Evolutionary conservation across 2,888 invertebrate genomes (phyloP).

Genomic region (Lordiphosa andalusiaca): DNA sequence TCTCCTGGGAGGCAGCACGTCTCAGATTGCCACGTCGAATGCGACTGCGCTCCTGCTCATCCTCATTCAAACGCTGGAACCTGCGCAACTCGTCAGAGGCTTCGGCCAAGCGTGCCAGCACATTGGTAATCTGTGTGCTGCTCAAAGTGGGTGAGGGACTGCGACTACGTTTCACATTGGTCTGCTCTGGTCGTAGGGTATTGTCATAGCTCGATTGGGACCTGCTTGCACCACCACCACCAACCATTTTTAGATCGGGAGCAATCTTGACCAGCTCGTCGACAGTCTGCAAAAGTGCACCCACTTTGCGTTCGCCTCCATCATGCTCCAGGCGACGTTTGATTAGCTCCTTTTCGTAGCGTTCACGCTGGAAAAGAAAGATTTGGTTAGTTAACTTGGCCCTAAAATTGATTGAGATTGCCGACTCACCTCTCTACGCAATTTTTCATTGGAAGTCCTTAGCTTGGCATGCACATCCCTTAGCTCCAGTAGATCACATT

Average conservation of each 20-base stretch:
- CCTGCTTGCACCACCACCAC: conserved; percentile 61
- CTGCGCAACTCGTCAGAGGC: conserved; percentile 86
- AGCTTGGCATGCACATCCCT: conserved; percentile 95
- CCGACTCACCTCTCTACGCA: conserved; percentile 85
- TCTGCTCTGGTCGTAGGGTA: conserved; percentile 74
- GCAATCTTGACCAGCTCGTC: conserved; percentile 89
- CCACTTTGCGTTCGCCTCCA: conserved; percentile 88
- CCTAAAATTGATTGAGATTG: too few relatives aligned
- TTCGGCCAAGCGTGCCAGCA: conserved; percentile 84
- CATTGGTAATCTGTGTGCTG: conserved; percentile 75
- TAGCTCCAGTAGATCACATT: conserved; percentile 92
- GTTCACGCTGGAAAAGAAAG: conserved; percentile 83
- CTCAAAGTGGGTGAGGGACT: conserved; percentile 78
- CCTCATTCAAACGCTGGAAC: conserved; percentile 81
- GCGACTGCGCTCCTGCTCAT: conserved; percentile 82
- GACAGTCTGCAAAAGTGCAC: conserved; percentile 87
- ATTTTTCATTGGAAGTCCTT: conserved; percentile 93
- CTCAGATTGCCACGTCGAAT: conserved; percentile 79
- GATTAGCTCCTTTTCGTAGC: conserved; percentile 89
- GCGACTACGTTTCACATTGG: conserved; percentile 63
- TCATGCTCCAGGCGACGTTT: conserved; percentile 83
- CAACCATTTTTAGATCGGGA: conserved; percentile 84
- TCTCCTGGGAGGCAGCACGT: conserved; percentile 84
- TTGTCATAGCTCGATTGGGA: conserved; percentile 35
- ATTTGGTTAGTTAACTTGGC: background rate